Evolutionary conservation across 1,140 invertebrate genomes (phyloP).

Genomic region (Calliopsis andreniformis): DNA sequence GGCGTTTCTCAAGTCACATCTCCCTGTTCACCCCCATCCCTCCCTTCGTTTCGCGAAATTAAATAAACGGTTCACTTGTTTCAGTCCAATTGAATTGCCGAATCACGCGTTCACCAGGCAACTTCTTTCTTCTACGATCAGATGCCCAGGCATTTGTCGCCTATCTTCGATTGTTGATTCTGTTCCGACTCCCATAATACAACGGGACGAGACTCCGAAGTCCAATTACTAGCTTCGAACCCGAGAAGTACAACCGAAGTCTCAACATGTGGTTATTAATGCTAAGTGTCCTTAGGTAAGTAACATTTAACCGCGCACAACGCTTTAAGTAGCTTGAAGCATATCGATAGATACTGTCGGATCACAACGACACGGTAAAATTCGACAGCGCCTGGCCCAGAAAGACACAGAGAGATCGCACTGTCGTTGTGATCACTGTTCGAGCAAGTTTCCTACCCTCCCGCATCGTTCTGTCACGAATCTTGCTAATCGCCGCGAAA

Average conservation of each 20-base stretch:
- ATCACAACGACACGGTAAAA: not conserved
- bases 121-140: too few species aligned
- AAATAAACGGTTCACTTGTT: not conserved
- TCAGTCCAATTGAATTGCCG: too few species aligned
- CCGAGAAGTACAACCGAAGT: constrained; percentile 44
- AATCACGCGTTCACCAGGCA: not conserved
- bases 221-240: not conserved
- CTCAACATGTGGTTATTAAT: constrained; percentile 28
- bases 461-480: not conserved
- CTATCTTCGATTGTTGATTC: too few species aligned
- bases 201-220: too few species aligned
- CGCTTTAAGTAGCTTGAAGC: constrained; percentile 43
- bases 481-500: not conserved
- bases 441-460: not conserved
- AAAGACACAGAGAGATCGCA: not conserved
- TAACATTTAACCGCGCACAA: constrained; percentile 49
- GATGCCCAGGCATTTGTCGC: too few species aligned
- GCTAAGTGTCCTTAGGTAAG: constrained; percentile 52
- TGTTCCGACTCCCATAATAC: too few species aligned
- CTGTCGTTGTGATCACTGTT: constrained; percentile 21
- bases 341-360: constrained; percentile 6
- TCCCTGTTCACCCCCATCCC: too few species aligned
- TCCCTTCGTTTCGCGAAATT: not conserved
- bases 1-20: constrained; percentile 32
- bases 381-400: not conserved